Conservation (phyloP, 1,140 invertebrate species). For the Zaprionus camerounensis region DNA sequence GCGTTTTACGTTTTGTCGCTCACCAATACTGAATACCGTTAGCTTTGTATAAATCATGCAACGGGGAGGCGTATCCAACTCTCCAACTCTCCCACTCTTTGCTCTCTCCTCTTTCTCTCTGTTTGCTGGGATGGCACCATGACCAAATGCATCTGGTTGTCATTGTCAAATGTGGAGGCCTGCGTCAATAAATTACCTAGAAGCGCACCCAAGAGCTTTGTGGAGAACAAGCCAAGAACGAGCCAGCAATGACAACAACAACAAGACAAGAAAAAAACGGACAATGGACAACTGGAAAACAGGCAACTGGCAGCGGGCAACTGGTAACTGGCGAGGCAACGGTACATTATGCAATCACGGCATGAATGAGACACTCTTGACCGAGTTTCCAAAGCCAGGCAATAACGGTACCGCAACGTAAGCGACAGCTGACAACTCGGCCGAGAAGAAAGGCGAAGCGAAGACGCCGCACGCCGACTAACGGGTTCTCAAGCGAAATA, state of each 20-base stretch:
- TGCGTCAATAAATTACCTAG: conserved; percentile 77
- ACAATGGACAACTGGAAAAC: conserved; percentile 42
- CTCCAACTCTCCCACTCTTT: neutral
- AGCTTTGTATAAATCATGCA: conserved; percentile 37
- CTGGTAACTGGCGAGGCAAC: conserved; percentile 47
- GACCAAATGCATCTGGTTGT: conserved; percentile 66
- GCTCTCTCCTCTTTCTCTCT: neutral
- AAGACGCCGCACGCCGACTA: conserved; percentile 44
- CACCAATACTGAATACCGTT: conserved; percentile 79
- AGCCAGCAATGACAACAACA: conserved; percentile 21
- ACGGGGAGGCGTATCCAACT: conserved; percentile 19
- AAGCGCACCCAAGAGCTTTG: conserved; percentile 66
- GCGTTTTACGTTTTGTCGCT: conserved; percentile 47
- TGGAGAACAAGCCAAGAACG: conserved; percentile 55
- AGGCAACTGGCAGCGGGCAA: conserved; percentile 24
- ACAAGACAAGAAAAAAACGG: conserved; percentile 26
- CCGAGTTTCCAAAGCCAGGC: conserved; percentile 82
- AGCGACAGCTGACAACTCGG: conserved; percentile 74
- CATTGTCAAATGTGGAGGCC: conserved; percentile 77
- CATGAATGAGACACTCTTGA: conserved; percentile 84
- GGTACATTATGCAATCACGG: conserved; percentile 84
- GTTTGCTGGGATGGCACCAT: conserved; percentile 50
- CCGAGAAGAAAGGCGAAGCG: conserved; percentile 33
- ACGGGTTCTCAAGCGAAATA: conserved; percentile 61
- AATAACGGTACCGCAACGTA: conserved; percentile 76